phyloP scores from a whole-genome alignment of 2,797 vertebrate species.

The Alca torda region DNA sequence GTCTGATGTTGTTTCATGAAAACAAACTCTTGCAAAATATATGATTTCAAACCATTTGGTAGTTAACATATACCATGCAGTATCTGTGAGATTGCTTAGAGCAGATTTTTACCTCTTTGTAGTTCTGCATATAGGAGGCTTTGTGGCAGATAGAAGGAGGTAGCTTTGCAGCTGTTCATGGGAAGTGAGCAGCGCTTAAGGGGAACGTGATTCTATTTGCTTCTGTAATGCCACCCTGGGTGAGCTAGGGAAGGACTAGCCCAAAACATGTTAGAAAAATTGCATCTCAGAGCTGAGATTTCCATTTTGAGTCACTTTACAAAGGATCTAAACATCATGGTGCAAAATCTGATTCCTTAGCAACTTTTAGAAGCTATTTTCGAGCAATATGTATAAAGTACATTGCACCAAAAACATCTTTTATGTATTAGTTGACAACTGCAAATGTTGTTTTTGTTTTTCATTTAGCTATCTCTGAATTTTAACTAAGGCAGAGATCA shows the following conservation, averaged over 20 bases:
- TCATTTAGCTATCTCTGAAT: constrained; percentile 5
- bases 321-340: not conserved
- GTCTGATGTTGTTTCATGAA: not conserved
- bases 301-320: not conserved
- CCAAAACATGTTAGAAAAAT: not conserved
- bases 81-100: not conserved
- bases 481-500: constrained; percentile 37
- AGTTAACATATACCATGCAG: not conserved
- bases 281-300: not conserved
- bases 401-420: not conserved
- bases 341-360: not conserved
- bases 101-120: not conserved
- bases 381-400: not conserved
- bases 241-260: not conserved
- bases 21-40: not conserved
- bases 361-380: not conserved
- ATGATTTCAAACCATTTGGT: not conserved
- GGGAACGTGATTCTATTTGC: not conserved
- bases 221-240: not conserved
- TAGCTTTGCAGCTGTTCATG: not conserved
- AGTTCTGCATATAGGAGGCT: not conserved
- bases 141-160: not conserved
- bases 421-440: not conserved
- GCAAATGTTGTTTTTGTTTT: constrained; percentile 4
- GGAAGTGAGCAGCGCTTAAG: not conserved